A percentile compares a stretch with the other conserved stretches of the same genome.
Evolutionary conservation across 2,113 vertebrate genomes (phyloP).

Genomic region (Turnix velox): DNA sequence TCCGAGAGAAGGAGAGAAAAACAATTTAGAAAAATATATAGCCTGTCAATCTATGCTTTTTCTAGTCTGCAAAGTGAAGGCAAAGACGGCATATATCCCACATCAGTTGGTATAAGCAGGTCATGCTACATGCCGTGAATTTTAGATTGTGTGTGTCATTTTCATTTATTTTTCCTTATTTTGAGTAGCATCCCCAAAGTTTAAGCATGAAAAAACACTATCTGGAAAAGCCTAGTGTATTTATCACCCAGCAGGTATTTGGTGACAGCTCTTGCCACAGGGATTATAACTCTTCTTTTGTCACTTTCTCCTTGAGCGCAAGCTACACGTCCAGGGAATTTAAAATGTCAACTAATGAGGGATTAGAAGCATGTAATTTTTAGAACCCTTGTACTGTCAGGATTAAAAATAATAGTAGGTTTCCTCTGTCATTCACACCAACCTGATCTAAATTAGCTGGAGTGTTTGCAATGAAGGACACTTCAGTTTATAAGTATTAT

Average conservation of each 20-base stretch:
- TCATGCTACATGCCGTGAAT: not conserved
- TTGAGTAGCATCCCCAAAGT: conserved; percentile 9
- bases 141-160: conserved; percentile 5
- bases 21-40: conserved; percentile 7
- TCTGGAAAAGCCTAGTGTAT: conserved; percentile 28
- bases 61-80: not conserved
- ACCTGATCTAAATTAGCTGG: conserved; percentile 25
- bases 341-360: conserved; percentile 31
- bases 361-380: conserved; percentile 48
- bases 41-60: not conserved
- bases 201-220: not conserved
- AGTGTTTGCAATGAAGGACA: conserved; percentile 33
- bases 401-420: conserved; percentile 17
- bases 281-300: conserved; percentile 32
- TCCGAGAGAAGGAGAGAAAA: not conserved
- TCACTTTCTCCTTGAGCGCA: conserved; percentile 42
- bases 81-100: not conserved
- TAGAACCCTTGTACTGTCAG: conserved; percentile 31
- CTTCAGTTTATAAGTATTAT: not conserved
- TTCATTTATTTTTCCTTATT: conserved; percentile 34
- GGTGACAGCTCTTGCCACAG: conserved; percentile 2
- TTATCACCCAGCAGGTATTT: conserved; percentile 41
- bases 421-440: conserved; percentile 16
- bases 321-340: not conserved
- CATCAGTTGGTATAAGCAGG: not conserved